Base-by-base conservation (phyloP, 2,113 vertebrate genomes). In the Anhinga anhinga region DNA sequence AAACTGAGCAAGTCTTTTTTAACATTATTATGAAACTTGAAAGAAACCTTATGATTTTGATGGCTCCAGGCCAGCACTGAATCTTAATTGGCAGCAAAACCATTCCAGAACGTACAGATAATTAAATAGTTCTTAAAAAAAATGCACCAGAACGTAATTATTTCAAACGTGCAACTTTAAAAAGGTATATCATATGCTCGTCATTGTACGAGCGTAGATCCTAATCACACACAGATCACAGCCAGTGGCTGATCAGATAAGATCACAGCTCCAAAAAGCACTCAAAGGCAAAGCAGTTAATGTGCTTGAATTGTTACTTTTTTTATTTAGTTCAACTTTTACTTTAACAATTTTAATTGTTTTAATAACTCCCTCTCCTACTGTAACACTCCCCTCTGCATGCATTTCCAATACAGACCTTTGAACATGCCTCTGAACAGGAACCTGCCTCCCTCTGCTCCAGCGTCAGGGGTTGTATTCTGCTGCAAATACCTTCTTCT, bases 61-160 rank as follows among this genome's bases (percentile, higher is more conserved):
- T 95, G 94, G 91, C 94, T 87, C 53, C 23, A 30, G 42, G 93
- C 95, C 95, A 96, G 78, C 82, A 87, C 11, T 62, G 53, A 79
- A 77, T 79, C 59, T 40, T 69, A 93, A 87, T 15, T 70, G 62
- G 66, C 62, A 94, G 66, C 13, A 79, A 87, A 91, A 79, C 69
- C 32, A 94, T 73, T 79, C 56, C 16, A 78, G 86, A 95, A 61
- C 65, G 82, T 30, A 85, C 5, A 81, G 74, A 86, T 25, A 88
- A 95, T 82, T 87, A 89, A 95, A 76, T 89, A 78, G 92, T 63
- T 84, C 86, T 84, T 47, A 0, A 70, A 88, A 88, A 95, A 93
- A 14, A 29, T 71, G 67, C 27, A 76, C 26, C 65, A 89, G 69
- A 82, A 87, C 34, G 61, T n/a, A 84, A 94, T 95, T 81, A 89